phyloP scores from a whole-genome alignment of 2,113 vertebrate species.

The Apodemus speciosus region DNA sequence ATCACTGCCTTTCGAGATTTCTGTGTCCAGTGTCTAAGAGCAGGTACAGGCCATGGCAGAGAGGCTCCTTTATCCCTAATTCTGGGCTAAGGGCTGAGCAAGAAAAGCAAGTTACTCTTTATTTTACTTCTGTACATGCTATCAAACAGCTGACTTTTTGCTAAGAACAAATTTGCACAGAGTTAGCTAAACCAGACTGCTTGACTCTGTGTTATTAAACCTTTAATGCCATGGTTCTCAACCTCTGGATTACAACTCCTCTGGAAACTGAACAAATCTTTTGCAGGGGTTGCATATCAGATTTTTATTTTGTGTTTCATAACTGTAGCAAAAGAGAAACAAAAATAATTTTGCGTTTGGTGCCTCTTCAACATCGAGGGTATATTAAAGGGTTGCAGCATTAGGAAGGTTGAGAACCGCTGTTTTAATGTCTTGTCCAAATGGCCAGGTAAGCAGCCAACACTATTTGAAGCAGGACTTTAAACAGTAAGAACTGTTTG shows the following conservation, averaged over 20 bases:
- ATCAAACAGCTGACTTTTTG: background rate
- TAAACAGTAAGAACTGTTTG: background rate
- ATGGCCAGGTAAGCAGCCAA: background rate
- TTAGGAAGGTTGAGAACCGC: background rate
- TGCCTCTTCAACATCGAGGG: no score
- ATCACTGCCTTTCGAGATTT: background rate
- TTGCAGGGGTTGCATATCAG: background rate
- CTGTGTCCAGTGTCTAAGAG: background rate
- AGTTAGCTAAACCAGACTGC: background rate
- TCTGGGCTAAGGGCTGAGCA: background rate
- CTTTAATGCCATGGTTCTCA: background rate
- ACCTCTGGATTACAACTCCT: background rate
- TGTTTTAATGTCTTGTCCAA: background rate
- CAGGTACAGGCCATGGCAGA: background rate
- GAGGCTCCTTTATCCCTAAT: background rate
- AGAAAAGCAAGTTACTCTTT: background rate
- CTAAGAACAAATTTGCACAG: background rate
- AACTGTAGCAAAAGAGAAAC: background rate
- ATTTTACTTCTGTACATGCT: background rate
- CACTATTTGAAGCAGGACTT: no score
- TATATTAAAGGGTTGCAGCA: background rate
- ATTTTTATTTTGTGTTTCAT: background rate
- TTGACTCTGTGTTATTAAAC: background rate
- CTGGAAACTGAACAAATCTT: background rate
- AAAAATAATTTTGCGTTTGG: background rate